phyloP scores from a whole-genome alignment of 2,888 invertebrate genomes.

The Chalcis sispes region DNA sequence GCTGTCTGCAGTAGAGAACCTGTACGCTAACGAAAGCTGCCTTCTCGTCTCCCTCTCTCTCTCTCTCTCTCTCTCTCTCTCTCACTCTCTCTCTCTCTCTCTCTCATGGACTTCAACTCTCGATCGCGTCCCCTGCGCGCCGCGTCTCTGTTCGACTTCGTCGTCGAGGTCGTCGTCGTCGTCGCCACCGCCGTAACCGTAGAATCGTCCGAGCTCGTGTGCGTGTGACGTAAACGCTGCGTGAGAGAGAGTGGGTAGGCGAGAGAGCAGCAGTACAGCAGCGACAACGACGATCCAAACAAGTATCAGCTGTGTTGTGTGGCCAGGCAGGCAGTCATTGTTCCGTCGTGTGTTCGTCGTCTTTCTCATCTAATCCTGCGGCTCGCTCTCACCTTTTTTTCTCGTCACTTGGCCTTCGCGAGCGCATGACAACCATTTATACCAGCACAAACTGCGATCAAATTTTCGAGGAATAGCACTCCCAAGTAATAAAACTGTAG shows the following conservation, averaged over 20 bases:
- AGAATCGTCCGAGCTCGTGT: background rate
- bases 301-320: constrained; percentile 76
- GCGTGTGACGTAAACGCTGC: no score
- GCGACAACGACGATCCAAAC: constrained; percentile 72
- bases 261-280: constrained; percentile 36
- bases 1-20: no score
- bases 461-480: no score
- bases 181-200: no score
- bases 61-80: background rate
- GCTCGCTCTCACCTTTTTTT: constrained; percentile 57
- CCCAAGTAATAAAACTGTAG: no score
- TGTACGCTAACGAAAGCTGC: background rate
- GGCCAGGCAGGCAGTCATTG: constrained; percentile 72
- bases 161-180: no score
- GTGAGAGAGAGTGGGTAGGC: constrained; percentile 40
- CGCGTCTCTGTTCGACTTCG: no score
- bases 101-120: background rate
- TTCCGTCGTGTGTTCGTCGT: constrained; percentile 65
- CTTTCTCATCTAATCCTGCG: constrained; percentile 58
- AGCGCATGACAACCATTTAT: no score
- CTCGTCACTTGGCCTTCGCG: no score
- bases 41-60: background rate
- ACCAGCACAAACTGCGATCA: no score
- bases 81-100: background rate
- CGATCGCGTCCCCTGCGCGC: no score